These are phyloP conservation scores for Cephonodes hylas DNA, from an alignment of 2,888 invertebrate species.

Conservation along the genomic window DNA sequence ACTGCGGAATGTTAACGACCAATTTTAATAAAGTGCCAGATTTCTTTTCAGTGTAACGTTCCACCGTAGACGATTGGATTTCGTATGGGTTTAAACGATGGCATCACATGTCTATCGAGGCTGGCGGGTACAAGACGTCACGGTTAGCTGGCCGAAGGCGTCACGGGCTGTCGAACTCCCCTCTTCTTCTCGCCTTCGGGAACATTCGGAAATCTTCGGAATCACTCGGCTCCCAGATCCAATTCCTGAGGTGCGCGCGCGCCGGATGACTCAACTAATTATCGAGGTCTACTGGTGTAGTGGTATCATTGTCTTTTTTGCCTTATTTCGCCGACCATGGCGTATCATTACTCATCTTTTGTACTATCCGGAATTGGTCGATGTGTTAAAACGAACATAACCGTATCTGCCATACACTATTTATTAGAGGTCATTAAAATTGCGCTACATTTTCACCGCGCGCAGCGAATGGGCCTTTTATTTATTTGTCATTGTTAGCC, in stretches of 20 bases:
- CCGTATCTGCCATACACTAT: not conserved
- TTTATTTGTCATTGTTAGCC: slow-evolving; percentile 29
- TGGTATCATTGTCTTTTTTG: slow-evolving; percentile 51
- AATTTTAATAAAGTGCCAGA: slow-evolving; percentile 7
- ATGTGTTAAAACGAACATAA: not conserved
- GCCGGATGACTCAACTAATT: slow-evolving; percentile 51
- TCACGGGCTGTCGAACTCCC: slow-evolving; percentile 63
- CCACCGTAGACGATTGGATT: slow-evolving; percentile 12
- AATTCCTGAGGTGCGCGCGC: slow-evolving; percentile 53
- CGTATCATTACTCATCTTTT: slow-evolving; percentile 33
- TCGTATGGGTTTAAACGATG: slow-evolving; percentile 48
- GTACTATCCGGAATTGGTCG: slow-evolving; percentile 7
- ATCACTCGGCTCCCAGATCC: slow-evolving; percentile 49
- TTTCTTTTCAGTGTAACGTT: not conserved
- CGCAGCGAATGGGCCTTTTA: slow-evolving; percentile 21
- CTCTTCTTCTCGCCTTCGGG: slow-evolving; percentile 53
- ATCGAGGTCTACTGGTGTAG: slow-evolving; percentile 54
- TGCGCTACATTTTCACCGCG: slow-evolving; percentile 17
- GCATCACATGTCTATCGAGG: slow-evolving; percentile 44
- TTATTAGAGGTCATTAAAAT: slow-evolving; percentile 20
- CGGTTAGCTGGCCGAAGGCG: slow-evolving; percentile 53
- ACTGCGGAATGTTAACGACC: slow-evolving; percentile 1
- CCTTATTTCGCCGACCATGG: slow-evolving; percentile 38
- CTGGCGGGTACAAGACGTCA: slow-evolving; percentile 55
- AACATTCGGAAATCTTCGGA: slow-evolving; percentile 41